These are phyloP conservation scores for Acanthococcus lagerstroemiae DNA, from an alignment of 2,888 invertebrate genomes.

Conservation along the genomic window DNA sequence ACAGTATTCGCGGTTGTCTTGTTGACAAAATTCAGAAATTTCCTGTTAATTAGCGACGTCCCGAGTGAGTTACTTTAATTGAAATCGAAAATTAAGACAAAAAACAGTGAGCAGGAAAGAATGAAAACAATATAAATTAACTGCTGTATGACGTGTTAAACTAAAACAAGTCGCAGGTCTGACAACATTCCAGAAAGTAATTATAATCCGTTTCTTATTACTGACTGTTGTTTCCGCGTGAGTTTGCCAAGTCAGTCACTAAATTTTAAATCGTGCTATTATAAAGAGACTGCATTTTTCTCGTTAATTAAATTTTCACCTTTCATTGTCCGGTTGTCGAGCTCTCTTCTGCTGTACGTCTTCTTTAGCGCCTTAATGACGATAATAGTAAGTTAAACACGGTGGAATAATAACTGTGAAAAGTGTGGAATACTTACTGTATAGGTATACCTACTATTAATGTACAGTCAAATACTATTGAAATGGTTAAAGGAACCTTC, in stretches of 20 bases:
- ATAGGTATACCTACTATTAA: no score
- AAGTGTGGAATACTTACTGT: no score
- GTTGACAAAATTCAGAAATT: background rate
- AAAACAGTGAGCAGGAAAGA: background rate
- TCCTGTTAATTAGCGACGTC: conserved; percentile 4
- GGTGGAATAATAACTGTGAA: no score
- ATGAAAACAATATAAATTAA: background rate
- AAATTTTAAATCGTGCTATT: no score
- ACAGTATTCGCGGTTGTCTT: background rate
- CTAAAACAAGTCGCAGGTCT: background rate
- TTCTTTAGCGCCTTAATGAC: no score
- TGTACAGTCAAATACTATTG: no score
- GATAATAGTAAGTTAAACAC: no score
- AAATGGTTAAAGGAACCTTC: no score
- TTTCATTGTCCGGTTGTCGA: no score
- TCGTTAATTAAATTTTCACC: no score
- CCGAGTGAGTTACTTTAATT: background rate
- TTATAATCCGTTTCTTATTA: background rate
- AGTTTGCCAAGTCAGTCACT: background rate
- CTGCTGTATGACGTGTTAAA: conserved; percentile 3
- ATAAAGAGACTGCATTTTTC: no score
- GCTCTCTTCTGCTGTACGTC: no score
- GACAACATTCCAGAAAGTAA: conserved; percentile 11
- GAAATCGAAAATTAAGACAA: background rate
- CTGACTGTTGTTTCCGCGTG: background rate